Conservation (phyloP, 2,797 vertebrate genomes). For the Megalops cyprinoides region DNA sequence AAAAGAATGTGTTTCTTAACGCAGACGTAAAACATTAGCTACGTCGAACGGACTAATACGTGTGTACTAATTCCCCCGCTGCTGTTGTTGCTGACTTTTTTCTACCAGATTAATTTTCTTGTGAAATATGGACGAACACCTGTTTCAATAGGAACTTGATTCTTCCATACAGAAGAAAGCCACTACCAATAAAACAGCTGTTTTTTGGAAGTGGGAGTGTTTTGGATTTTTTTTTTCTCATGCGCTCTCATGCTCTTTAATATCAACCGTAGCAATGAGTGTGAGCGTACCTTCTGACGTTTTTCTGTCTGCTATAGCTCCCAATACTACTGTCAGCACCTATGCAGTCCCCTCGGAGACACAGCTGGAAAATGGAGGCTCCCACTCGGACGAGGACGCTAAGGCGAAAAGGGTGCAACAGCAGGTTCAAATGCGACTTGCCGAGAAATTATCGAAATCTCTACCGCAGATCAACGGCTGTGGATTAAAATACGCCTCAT, state of each 20-base stretch:
- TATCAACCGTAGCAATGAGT: constrained; percentile 58
- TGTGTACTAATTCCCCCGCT: too few species aligned
- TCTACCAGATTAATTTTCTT: too few species aligned
- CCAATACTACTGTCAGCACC: constrained; percentile 82
- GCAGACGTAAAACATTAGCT: too few species aligned
- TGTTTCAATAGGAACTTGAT: too few species aligned
- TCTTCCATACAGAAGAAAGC: too few species aligned
- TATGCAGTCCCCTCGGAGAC: constrained; percentile 85
- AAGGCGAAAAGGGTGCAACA: constrained; percentile 84
- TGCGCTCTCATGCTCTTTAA: too few species aligned
- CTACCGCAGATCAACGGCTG: constrained; percentile 70
- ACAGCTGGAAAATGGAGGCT: constrained; percentile 71
- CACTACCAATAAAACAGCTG: too few species aligned
- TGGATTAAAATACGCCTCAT: constrained; percentile 51
- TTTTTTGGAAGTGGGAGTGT: constrained; percentile 9
- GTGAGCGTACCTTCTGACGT: constrained; percentile 59
- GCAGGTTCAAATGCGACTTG: constrained; percentile 87
- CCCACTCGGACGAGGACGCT: constrained; percentile 62
- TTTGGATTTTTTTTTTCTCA: constrained; percentile 3
- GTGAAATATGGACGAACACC: too few species aligned
- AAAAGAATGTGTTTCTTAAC: not conserved
- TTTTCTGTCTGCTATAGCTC: constrained; percentile 88
- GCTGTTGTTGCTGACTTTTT: too few species aligned
- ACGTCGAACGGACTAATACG: too few species aligned
- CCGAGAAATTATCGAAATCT: constrained; percentile 73